phyloP scores from a whole-genome alignment of 2,113 vertebrate species.

The Microcebus tavaratra region DNA sequence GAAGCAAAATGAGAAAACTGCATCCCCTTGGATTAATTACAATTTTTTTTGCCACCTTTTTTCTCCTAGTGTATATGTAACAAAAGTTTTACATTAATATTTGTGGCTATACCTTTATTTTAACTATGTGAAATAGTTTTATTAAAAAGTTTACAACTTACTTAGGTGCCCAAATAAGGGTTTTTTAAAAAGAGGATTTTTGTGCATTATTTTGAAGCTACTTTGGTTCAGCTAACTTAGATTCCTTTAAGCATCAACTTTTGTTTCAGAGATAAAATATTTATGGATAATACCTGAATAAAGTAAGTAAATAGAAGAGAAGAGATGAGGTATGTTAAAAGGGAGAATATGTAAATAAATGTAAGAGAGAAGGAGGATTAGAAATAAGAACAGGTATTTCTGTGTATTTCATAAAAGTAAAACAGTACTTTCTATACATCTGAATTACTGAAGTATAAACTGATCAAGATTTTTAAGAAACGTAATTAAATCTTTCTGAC shows the following conservation, averaged over 20 bases:
- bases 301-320: background rate
- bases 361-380: background rate
- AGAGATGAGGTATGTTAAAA: background rate
- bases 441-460: background rate
- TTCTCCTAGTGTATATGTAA: background rate
- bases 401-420: background rate
- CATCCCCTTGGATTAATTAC: background rate
- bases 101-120: background rate
- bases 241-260: background rate
- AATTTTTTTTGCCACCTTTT: background rate
- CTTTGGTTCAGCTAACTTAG: background rate
- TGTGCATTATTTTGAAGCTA: background rate
- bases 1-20: background rate
- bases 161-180: background rate
- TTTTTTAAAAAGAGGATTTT: background rate
- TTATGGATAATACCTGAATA: background rate
- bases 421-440: background rate
- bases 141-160: background rate
- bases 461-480: background rate
- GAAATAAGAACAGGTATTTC: background rate
- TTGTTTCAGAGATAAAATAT: background rate
- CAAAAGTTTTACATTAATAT: background rate
- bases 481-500: background rate
- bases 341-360: background rate
- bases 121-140: background rate